Percentiles rank a stretch among this genome's conserved stretches.
phyloP scores from a whole-genome alignment of 2,113 vertebrate genomes.

The Dunckerocampus dactyliophorus region DNA sequence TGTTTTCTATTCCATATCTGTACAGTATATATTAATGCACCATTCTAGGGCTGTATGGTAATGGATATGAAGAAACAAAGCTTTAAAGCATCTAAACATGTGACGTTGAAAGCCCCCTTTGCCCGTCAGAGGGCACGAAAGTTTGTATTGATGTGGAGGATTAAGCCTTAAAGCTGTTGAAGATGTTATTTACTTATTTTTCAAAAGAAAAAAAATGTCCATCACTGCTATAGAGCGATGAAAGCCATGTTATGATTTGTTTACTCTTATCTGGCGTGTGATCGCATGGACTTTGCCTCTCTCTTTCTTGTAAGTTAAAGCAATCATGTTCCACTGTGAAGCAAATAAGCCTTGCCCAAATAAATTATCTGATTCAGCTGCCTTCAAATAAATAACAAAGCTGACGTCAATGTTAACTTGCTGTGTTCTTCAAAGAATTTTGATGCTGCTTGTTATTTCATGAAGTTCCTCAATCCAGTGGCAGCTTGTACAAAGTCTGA shows the following conservation, averaged over 20 bases:
- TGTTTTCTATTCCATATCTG: too few relatives aligned
- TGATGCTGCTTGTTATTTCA: neutral
- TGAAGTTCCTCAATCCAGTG: neutral
- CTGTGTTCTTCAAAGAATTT: constrained; percentile 5
- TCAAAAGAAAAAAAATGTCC: constrained; percentile 8
- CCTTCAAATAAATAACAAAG: neutral
- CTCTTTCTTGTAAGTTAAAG: neutral
- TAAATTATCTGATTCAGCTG: neutral
- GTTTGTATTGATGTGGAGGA: constrained; percentile 8
- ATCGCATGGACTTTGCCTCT: constrained; percentile 2
- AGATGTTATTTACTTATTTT: constrained; percentile 16
- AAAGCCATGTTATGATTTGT: constrained; percentile 16
- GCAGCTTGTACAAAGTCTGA: constrained; percentile 1
- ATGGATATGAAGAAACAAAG: too few relatives aligned
- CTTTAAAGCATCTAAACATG: too few relatives aligned
- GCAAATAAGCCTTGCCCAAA: neutral
- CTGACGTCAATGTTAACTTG: neutral
- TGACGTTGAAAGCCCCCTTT: too few relatives aligned
- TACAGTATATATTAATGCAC: too few relatives aligned
- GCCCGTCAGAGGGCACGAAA: neutral
- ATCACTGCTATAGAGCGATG: neutral
- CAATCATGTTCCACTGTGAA: neutral
- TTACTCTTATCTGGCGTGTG: constrained; percentile 14
- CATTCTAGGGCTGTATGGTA: too few relatives aligned
- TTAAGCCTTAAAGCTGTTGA: constrained; percentile 1